A percentile compares a stretch with the other conserved stretches of the same genome.
Conservation (phyloP, 2,113 vertebrate species). For the Microcebus tavaratra region DNA sequence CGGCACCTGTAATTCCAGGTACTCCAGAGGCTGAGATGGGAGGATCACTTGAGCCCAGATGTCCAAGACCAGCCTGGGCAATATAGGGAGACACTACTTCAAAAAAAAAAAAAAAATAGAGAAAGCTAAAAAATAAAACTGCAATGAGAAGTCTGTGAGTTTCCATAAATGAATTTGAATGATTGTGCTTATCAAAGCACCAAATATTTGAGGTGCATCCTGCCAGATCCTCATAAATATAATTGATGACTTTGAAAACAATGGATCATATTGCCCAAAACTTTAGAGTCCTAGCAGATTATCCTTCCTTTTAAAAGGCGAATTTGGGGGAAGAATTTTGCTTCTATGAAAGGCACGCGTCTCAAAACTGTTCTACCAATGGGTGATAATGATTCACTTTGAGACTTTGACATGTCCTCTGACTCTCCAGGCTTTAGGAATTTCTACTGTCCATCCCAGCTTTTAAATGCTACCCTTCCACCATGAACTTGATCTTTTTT, state of each 20-base stretch:
- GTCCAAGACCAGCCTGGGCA: neutral
- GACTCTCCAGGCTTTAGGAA: neutral
- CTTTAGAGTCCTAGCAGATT: neutral
- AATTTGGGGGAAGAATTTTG: neutral
- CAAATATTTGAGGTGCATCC: neutral
- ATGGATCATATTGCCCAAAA: neutral
- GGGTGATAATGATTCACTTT: neutral
- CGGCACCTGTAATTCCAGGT: neutral
- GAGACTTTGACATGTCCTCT: neutral
- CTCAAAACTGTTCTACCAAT: neutral
- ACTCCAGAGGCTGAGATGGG: neutral
- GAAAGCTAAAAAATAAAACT: neutral
- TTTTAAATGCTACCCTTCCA: neutral
- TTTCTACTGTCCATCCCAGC: neutral
- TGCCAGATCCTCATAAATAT: neutral
- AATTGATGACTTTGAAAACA: neutral
- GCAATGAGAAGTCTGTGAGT: neutral
- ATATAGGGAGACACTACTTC: neutral
- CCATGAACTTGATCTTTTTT: neutral
- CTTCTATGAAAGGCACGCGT: neutral
- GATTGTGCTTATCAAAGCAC: neutral
- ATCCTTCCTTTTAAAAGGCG: neutral
- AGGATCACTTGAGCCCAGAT: neutral
- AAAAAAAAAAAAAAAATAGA: neutral
- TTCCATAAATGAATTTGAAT: neutral